Base-by-base conservation (phyloP, 2,888 invertebrate species). In the Druceiella hillmani region DNA sequence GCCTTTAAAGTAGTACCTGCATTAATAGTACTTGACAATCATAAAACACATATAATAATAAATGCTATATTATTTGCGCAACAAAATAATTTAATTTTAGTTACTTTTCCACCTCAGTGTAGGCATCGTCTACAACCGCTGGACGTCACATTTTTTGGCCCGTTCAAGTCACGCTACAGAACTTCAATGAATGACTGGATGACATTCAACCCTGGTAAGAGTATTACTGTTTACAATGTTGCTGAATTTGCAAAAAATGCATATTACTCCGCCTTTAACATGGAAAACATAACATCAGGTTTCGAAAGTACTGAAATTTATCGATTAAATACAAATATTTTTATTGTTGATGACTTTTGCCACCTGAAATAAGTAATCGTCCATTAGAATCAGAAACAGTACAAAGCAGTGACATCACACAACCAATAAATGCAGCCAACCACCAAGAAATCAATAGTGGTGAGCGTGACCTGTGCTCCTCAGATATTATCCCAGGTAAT, bases 101-200 rank as follows among this genome's bases (percentile, higher is more conserved):
- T 41, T 17, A 44, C 36, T 1, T 43, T 46, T 32, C 44, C 38
- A 43, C 46, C 46, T 30, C 43, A 47, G 17, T 43, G 43, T 15
- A 41, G 42, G 27, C 42, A 44, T 28, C 34, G 37, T 25, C 34
- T 45, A 3, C 43, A 43, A 33, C 38, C 41, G 11, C 37, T 43
- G 2, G 45, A 45, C 28, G 37, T 36, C 17, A 40, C 41, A 2
- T 39, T 41, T 15, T 40, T 37, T 13, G 43, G 41, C 25, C 39
- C 44, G 10, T 44, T 48, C 14, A 45, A 45, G 44, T 27, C 43
- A 17, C 35, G 25, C 14, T 34, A 34, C 33, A 37, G 40, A 41
- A 26, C 36, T 22, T 29, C 30, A 20, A 46, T 46, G 43, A 46
- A 46, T 34, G 45, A 41, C 16, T 45, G 43, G 45, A 47, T 43